These are phyloP conservation scores for Trichonephila clavipes DNA, from an alignment of 1,140 invertebrate genomes.

Conservation along the genomic window DNA sequence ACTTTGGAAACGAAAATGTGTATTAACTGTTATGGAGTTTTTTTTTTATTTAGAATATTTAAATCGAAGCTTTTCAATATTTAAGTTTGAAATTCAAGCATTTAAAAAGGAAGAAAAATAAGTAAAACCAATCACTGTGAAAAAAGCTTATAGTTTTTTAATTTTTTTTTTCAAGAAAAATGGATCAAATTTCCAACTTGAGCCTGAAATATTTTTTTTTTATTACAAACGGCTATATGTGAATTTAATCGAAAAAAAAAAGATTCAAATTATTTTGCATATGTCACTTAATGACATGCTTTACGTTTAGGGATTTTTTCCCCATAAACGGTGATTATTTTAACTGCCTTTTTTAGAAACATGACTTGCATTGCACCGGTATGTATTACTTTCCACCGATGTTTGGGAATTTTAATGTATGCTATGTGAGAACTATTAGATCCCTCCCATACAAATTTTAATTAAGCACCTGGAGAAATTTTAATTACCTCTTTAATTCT, in stretches of 20 bases:
- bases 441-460: conserved; percentile 33
- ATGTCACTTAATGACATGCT: conserved; percentile 25
- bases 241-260: neutral
- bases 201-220: neutral
- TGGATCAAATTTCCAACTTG: neutral
- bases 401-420: conserved; percentile 54
- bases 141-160: neutral
- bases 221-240: neutral
- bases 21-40: neutral
- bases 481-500: conserved; percentile 72
- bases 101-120: no score
- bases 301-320: conserved; percentile 14
- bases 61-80: no score
- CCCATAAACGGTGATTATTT: conserved; percentile 35
- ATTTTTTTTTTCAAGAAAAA: neutral
- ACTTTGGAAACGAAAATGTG: neutral
- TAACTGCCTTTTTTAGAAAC: conserved; percentile 25
- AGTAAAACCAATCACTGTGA: neutral
- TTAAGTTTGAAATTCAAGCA: no score
- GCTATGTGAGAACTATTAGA: conserved; percentile 35
- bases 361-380: neutral
- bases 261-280: neutral
- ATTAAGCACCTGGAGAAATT: conserved; percentile 59
- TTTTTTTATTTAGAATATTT: neutral
- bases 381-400: neutral